phyloP scores from a whole-genome alignment of 2,797 vertebrate genomes.

The Chelon auratus region DNA sequence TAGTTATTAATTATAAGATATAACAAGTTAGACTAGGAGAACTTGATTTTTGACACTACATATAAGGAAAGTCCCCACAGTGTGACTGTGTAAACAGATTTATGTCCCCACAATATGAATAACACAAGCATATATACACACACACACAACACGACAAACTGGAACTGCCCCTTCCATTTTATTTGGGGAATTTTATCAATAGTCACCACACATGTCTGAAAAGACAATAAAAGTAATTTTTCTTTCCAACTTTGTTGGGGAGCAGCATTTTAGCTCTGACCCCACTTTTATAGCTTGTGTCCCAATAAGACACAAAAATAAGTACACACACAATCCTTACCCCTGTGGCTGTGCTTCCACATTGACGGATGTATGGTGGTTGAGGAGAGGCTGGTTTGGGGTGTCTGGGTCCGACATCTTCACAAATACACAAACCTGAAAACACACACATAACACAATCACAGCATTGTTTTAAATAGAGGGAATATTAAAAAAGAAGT shows the following conservation, averaged over 20 bases:
- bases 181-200: background rate
- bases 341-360: constrained; percentile 17
- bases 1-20: too few species aligned
- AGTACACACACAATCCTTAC: constrained; percentile 50
- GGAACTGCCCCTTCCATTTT: background rate
- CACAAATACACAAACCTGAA: constrained; percentile 32
- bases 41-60: too few species aligned
- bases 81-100: background rate
- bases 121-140: background rate
- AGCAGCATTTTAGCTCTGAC: background rate
- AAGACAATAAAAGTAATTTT: background rate
- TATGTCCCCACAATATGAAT: too few species aligned
- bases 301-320: background rate
- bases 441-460: constrained; percentile 17
- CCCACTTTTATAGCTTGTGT: background rate
- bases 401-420: constrained; percentile 70
- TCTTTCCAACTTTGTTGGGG: background rate
- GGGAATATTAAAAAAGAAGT: background rate
- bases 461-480: background rate
- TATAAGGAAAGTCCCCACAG: background rate
- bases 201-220: background rate
- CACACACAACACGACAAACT: background rate
- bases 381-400: constrained; percentile 61
- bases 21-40: too few species aligned
- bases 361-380: constrained; percentile 31